Conservation (phyloP, 2,888 invertebrate species). For the Oligia fasciuncula region DNA sequence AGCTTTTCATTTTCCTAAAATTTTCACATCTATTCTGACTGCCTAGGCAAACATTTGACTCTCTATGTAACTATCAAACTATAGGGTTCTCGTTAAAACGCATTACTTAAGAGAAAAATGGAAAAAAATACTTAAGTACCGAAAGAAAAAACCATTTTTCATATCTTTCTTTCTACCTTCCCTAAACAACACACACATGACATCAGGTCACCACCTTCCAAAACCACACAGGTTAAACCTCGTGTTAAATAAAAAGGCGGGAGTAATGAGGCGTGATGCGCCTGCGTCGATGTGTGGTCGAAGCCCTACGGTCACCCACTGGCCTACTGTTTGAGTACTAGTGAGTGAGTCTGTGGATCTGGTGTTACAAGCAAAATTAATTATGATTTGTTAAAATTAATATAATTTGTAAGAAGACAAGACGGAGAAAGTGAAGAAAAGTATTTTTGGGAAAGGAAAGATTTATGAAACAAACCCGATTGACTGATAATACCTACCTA, state of each 20-base stretch:
- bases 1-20: not conserved
- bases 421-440: not conserved
- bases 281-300: conserved; percentile 75
- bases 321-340: conserved; percentile 76
- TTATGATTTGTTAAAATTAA: not conserved
- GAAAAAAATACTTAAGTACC: too few species aligned
- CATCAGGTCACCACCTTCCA: conserved; percentile 46
- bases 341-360: conserved; percentile 8
- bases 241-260: conserved; percentile 55
- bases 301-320: conserved; percentile 83
- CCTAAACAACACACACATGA: not conserved
- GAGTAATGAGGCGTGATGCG: conserved; percentile 75
- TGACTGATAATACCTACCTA: not conserved
- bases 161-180: not conserved
- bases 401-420: not conserved
- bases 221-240: conserved; percentile 61
- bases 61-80: not conserved
- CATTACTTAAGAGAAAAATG: too few species aligned
- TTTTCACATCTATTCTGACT: not conserved
- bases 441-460: not conserved
- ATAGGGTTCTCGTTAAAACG: too few species aligned
- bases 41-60: not conserved
- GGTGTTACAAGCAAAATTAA: not conserved
- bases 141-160: too few species aligned
- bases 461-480: not conserved